A percentile compares a stretch with the other conserved stretches of the same genome.
Conservation (phyloP, 2,888 invertebrate genomes). For the Cordilura impudica region DNA sequence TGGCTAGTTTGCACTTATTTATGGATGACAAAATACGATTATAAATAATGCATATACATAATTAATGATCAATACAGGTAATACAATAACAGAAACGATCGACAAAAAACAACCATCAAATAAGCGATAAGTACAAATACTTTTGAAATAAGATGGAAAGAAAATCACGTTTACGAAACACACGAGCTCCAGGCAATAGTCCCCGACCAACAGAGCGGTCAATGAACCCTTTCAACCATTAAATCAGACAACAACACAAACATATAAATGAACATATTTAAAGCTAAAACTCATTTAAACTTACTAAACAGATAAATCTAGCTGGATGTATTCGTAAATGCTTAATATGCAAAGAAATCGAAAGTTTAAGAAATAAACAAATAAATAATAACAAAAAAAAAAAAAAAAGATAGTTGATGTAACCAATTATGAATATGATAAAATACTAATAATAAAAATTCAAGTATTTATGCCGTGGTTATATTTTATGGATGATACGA, state of each 20-base stretch:
- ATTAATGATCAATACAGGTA: not conserved
- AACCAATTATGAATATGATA: slow-evolving; percentile 61
- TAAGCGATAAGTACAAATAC: not conserved
- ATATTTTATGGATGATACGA: not conserved
- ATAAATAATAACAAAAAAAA: not conserved
- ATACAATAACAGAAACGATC: not conserved
- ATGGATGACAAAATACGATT: slow-evolving; percentile 1
- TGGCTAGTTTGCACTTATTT: not conserved
- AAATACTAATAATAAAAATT: slow-evolving; percentile 39
- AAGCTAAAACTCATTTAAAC: slow-evolving; percentile 59
- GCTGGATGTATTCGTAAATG: not conserved
- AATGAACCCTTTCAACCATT: slow-evolving; percentile 44
- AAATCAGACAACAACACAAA: slow-evolving; percentile 44
- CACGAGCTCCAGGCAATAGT: slow-evolving; percentile 30
- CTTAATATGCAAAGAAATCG: slow-evolving; percentile 44
- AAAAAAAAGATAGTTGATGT: slow-evolving; percentile 53
- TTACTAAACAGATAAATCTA: slow-evolving; percentile 37
- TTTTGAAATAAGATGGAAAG: slow-evolving; percentile 18
- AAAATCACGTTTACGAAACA: slow-evolving; percentile 42
- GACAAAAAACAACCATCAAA: not conserved
- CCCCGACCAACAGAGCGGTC: slow-evolving; percentile 58
- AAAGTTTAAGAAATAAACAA: slow-evolving; percentile 33
- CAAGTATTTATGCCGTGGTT: not conserved
- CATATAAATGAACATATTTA: slow-evolving; percentile 51
- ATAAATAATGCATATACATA: slow-evolving; percentile 18